phyloP scores from a whole-genome alignment of 2,113 vertebrate species.

The Erinaceus europaeus region DNA sequence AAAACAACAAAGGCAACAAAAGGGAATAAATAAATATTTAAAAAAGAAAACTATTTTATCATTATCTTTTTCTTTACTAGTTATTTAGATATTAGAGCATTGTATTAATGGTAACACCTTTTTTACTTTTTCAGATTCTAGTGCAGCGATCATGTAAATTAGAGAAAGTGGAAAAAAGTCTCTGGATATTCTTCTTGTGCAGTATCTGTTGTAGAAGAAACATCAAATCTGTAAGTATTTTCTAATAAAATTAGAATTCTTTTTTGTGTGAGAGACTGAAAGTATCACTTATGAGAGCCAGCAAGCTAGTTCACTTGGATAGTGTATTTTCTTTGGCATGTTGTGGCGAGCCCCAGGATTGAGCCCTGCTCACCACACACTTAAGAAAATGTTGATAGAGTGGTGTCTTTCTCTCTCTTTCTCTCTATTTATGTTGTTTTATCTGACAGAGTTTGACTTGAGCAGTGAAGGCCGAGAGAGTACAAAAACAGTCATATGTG shows the following conservation, averaged over 20 bases:
- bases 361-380: too few species aligned
- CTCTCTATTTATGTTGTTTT: too few species aligned
- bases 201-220: constrained; percentile 49
- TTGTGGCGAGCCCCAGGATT: too few species aligned
- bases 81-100: background rate
- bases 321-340: too few species aligned
- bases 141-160: constrained; percentile 54
- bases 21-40: too few species aligned
- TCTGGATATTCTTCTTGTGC: constrained; percentile 69
- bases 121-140: constrained; percentile 73
- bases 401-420: too few species aligned
- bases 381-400: too few species aligned
- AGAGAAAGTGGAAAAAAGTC: constrained; percentile 50
- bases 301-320: too few species aligned
- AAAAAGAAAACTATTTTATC: background rate
- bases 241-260: background rate
- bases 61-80: background rate
- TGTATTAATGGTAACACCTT: background rate
- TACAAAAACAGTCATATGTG: background rate
- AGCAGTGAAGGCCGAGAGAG: too few species aligned
- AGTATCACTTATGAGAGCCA: too few species aligned
- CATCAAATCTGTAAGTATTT: constrained; percentile 75
- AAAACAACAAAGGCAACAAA: too few species aligned
- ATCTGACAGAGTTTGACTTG: too few species aligned
- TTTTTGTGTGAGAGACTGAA: background rate